These are phyloP conservation scores for zebrafish (Danio rerio) DNA, from an alignment of 2,113 vertebrate species.

Conservation along the genomic window GRCz12tu NC_133185.1:35363501-35364000, in stretches of 20 bases:
- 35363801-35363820: neutral
- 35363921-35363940: constrained; percentile 18
- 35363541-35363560: neutral
- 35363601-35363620: neutral
- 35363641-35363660: neutral
- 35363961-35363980: constrained; percentile 22
- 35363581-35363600: neutral
- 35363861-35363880: constrained; percentile 36
- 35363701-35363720: neutral
- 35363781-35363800: neutral
- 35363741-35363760: neutral
- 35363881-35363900: constrained; percentile 2
- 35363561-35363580: neutral
- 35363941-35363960: neutral
- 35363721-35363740: neutral
- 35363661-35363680: neutral
- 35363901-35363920: constrained; percentile 17
- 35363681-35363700: neutral
- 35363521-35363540: neutral
- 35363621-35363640: neutral
- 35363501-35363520: neutral
- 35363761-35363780: neutral
- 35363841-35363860: constrained; percentile 24
- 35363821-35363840: constrained; percentile 20
- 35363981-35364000: constrained; percentile 21